Conservation (phyloP, 2,888 invertebrate genomes). For the Acanthopleura granulata region DNA sequence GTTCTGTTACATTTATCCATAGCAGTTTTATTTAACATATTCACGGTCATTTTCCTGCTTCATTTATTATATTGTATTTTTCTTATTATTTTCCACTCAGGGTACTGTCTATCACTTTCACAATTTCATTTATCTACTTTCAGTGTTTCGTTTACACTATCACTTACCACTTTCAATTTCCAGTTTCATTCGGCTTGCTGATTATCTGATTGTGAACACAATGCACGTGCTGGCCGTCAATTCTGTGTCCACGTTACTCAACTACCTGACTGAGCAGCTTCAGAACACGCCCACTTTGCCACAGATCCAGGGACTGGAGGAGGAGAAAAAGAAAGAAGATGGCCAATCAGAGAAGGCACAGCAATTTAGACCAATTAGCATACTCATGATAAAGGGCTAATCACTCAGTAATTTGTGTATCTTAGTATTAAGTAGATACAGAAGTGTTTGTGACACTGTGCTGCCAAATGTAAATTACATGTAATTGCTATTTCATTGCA, state of each 20-base stretch:
- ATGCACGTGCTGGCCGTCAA: slow-evolving; percentile 70
- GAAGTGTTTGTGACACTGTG: no score
- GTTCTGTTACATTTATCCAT: no score
- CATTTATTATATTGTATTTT: no score
- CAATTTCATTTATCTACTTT: not conserved
- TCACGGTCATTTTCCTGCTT: no score
- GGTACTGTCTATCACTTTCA: not conserved
- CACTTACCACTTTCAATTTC: slow-evolving; percentile 7
- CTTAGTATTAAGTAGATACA: no score
- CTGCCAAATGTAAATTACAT: no score
- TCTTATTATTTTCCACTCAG: no score
- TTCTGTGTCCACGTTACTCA: slow-evolving; percentile 68
- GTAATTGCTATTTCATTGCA: no score
- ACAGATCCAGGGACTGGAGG: slow-evolving; percentile 60
- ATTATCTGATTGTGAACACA: slow-evolving; percentile 70
- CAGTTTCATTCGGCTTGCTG: slow-evolving; percentile 70
- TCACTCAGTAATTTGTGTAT: no score
- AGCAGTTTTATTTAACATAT: no score
- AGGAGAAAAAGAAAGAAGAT: slow-evolving; percentile 35
- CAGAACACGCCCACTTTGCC: slow-evolving; percentile 66
- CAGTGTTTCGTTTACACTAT: slow-evolving; percentile 14
- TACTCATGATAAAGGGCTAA: no score
- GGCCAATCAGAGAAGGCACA: slow-evolving; percentile 2
- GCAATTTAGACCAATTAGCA: no score
- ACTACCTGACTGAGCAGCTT: slow-evolving; percentile 68